phyloP scores from a whole-genome alignment of 2,888 invertebrate genomes.

The Sepioteuthis lessoniana region DNA sequence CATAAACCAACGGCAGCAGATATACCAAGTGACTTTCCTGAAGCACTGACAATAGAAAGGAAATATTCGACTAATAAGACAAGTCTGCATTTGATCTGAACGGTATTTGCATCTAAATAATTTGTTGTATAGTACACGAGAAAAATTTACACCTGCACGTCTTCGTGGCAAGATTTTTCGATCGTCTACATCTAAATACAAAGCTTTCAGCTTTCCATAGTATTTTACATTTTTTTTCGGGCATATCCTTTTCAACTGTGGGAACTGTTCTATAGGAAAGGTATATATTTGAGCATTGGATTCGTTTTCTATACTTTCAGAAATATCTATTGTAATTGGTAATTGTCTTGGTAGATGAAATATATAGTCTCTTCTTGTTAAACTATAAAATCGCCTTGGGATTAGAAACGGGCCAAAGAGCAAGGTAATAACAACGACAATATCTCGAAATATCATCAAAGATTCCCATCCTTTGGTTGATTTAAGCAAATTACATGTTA shows the following conservation, averaged over 20 bases:
- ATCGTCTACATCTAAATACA: not conserved
- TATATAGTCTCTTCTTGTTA: not conserved
- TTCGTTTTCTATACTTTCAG: not conserved
- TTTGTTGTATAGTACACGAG: not conserved
- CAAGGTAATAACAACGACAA: not conserved
- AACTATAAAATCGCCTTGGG: not conserved
- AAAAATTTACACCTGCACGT: not conserved
- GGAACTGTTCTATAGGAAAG: not conserved
- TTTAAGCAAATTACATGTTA: not conserved
- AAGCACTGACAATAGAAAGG: conserved; percentile 51
- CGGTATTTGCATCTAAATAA: not conserved
- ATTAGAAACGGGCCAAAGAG: not conserved
- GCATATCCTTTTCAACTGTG: not conserved
- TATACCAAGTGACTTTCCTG: conserved; percentile 58
- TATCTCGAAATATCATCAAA: not conserved
- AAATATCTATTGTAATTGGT: not conserved
- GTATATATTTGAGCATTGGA: not conserved
- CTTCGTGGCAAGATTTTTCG: not conserved
- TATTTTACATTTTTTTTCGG: not conserved
- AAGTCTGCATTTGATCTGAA: not conserved
- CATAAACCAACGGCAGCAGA: conserved; percentile 58
- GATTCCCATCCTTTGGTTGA: not conserved
- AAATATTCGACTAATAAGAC: conserved; percentile 26
- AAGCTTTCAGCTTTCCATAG: not conserved
- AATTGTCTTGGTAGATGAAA: not conserved